These are phyloP conservation scores for Picus viridis DNA, from an alignment of 2,797 vertebrate species.

Conservation along the genomic window DNA sequence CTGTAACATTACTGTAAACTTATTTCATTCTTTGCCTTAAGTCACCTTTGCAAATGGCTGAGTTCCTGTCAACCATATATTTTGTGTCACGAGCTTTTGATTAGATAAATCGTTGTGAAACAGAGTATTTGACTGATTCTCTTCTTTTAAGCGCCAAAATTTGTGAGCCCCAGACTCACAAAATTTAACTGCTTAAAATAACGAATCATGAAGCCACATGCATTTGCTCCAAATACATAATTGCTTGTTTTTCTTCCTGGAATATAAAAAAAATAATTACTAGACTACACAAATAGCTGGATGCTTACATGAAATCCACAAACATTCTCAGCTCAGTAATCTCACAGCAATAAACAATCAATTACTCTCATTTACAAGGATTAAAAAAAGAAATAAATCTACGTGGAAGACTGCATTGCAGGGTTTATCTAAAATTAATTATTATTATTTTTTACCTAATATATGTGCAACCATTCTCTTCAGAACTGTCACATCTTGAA, in stretches of 20 bases:
- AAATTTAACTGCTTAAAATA: conserved; percentile 37
- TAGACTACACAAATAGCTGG: conserved; percentile 1
- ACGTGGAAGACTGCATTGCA: neutral
- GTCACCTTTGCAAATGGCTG: conserved; percentile 45
- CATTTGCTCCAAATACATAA: conserved; percentile 13
- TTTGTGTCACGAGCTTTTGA: neutral
- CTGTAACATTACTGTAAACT: neutral
- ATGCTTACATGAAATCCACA: conserved; percentile 20
- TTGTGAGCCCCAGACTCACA: neutral
- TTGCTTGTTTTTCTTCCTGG: conserved; percentile 42
- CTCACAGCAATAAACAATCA: neutral
- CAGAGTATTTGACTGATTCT: conserved; percentile 41
- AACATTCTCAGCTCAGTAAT: conserved; percentile 16
- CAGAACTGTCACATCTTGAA: conserved; percentile 52
- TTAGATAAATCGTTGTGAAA: conserved; percentile 40
- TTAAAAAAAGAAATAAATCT: neutral
- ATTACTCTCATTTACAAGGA: conserved; percentile 10
- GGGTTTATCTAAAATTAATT: neutral
- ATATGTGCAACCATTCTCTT: conserved; percentile 55
- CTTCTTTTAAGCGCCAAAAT: conserved; percentile 48
- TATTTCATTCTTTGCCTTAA: conserved; percentile 3
- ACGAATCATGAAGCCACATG: neutral
- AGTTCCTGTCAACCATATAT: neutral
- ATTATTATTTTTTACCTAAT: conserved; percentile 46
- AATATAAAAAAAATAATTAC: conserved; percentile 47